These are phyloP conservation scores for Rhynchonycteris naso DNA, from an alignment of 2,797 vertebrate genomes.

Conservation along the genomic window DNA sequence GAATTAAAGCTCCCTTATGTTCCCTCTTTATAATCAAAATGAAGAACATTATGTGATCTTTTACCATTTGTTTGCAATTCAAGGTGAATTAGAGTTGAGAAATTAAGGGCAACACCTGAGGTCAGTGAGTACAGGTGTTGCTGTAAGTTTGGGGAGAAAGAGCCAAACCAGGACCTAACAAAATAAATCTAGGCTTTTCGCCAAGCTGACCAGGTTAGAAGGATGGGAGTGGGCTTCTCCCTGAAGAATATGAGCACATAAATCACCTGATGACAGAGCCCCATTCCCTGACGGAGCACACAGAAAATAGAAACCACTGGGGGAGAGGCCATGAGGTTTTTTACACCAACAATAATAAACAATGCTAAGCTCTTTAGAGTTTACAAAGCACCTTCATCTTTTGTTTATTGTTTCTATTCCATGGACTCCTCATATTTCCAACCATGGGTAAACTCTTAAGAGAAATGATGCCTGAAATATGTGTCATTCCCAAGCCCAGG, in stretches of 20 bases:
- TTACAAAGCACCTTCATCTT: background rate
- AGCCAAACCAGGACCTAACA: background rate
- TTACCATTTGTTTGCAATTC: background rate
- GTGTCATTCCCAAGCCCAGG: background rate
- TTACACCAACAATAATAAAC: background rate
- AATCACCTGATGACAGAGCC: background rate
- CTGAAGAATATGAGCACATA: background rate
- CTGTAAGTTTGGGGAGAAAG: background rate
- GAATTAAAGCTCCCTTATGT: background rate
- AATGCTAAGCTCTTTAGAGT: background rate
- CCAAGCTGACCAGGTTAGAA: background rate
- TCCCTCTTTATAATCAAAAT: background rate
- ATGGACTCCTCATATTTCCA: background rate
- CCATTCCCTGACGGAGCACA: background rate
- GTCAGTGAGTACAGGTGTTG: background rate
- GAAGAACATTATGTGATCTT: background rate
- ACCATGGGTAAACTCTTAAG: background rate
- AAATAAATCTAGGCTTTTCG: constrained; percentile 1
- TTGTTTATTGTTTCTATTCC: constrained; percentile 10
- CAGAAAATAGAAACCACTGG: background rate
- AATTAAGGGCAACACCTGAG: background rate
- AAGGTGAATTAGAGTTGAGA: background rate
- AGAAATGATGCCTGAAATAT: background rate
- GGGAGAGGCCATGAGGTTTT: background rate
- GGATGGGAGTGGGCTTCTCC: background rate